Evolutionary conservation across 2,888 invertebrate genomes (phyloP).

Genomic region (Leucophora obtusa): DNA sequence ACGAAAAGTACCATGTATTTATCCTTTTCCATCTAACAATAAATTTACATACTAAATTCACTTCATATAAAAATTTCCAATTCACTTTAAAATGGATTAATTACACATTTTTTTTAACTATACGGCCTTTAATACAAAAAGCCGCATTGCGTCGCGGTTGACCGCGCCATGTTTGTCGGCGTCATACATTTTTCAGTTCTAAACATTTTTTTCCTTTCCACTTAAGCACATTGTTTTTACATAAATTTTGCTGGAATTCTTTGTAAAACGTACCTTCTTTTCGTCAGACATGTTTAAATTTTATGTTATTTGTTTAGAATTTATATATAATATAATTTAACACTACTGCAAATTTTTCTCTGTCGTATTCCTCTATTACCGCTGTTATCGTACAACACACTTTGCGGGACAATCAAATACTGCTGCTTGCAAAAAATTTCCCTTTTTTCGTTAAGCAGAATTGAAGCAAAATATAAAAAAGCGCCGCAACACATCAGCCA

Average conservation of each 20-base stretch:
- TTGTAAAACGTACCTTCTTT: constrained; percentile 70
- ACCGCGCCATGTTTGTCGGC: constrained; percentile 72
- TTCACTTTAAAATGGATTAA: background rate
- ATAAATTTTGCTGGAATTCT: background rate
- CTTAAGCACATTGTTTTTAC: background rate
- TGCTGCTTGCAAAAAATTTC: constrained; percentile 61
- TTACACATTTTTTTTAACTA: background rate
- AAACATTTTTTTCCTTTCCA: constrained; percentile 34
- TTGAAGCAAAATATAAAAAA: constrained; percentile 48
- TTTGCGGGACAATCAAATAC: constrained; percentile 62
- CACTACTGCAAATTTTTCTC: constrained; percentile 45
- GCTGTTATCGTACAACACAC: constrained; percentile 52
- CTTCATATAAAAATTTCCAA: background rate
- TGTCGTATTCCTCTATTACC: constrained; percentile 14
- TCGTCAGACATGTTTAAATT: constrained; percentile 71
- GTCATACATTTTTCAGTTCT: constrained; percentile 66
- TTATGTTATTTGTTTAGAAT: constrained; percentile 48
- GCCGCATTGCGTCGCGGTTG: constrained; percentile 61
- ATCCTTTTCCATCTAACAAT: background rate
- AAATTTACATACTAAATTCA: background rate
- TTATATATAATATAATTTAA: constrained; percentile 44
- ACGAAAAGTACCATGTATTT: constrained; percentile 3
- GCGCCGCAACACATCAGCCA: constrained; percentile 59
- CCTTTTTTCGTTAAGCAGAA: constrained; percentile 62
- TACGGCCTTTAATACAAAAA: constrained; percentile 21